Base-by-base conservation (phyloP, 2,888 invertebrate genomes). In the Dione juno region DNA sequence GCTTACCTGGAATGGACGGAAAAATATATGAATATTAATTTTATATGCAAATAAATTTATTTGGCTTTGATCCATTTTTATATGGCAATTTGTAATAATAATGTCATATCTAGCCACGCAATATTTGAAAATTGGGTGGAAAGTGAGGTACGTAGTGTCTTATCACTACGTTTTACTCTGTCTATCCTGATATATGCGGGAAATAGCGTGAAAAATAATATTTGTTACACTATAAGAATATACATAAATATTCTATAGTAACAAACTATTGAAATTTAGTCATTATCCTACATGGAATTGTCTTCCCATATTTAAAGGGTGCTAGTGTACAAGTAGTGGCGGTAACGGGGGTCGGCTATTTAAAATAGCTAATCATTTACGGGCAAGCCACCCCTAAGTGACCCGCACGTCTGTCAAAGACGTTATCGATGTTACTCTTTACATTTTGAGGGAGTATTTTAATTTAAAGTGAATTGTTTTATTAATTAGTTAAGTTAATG, bases 381-480 rank as follows among this genome's bases (percentile, higher is more conserved):
- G 57, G 57, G 57, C 35, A 57, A 40, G 10, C 57, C n/a, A 57
- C 40, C 57, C 59, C 41, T 61, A 43, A 21, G 58, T 21, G 67
- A 67, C 65, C 69, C 72, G 69, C 70, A 75, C 67, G 67, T 50
- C 67, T 67, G 58, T 40, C 40, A n/a, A 67, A 67, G 67, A 67
- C 67, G 67, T 67, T 59, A 67, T 59, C 67, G 50, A 67, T 59
- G 50, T 67, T 58, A 54, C 66, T 67, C 40, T 66, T 58, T 59
- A 14, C 40, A 16, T 48, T 28, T 16, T 58, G 40, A 11, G 14
- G 41, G 21, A 1, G 35, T 67, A 71, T 69, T 73, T 40, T 13
- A 5, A 71, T 71, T 66, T 48, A 21, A 37, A 58, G 21, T 50
- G 40, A 40, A n/a, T 19, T 50, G 13, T 50, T 53, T 21, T 21